Evolutionary conservation across 2,888 invertebrate genomes (phyloP).

Genomic region (Pterostichus niger): DNA sequence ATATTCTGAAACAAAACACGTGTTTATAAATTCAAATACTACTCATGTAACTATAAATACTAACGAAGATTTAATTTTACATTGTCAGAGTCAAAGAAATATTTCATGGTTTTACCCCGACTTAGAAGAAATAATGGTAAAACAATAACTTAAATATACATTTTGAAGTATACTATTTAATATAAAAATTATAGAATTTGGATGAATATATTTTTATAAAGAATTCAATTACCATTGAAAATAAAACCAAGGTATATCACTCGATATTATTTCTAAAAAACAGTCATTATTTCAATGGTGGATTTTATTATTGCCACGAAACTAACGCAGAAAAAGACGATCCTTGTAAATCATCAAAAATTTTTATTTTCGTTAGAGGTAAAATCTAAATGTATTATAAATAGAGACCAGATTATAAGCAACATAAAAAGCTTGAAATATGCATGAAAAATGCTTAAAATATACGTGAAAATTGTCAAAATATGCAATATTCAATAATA

Average conservation of each 20-base stretch:
- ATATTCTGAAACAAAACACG: neutral
- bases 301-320: constrained; percentile 29
- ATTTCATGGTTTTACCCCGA: constrained; percentile 16
- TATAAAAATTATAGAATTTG: neutral
- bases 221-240: neutral
- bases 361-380: constrained; percentile 2
- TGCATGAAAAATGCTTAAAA: no score
- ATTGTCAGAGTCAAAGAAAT: neutral
- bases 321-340: neutral
- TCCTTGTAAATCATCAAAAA: neutral
- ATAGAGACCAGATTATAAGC: no score
- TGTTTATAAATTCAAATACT: neutral
- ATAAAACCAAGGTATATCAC: neutral
- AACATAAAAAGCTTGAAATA: no score
- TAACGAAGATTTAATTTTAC: neutral
- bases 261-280: neutral
- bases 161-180: neutral
- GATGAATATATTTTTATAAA: neutral
- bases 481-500: no score
- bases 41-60: neutral
- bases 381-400: constrained; percentile 43
- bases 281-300: neutral
- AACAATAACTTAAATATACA: neutral
- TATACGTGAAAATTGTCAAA: no score
- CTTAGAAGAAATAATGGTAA: neutral